Base-by-base conservation (phyloP, 2,888 invertebrate genomes). In the Scaptomyza cyrtandrae region DNA sequence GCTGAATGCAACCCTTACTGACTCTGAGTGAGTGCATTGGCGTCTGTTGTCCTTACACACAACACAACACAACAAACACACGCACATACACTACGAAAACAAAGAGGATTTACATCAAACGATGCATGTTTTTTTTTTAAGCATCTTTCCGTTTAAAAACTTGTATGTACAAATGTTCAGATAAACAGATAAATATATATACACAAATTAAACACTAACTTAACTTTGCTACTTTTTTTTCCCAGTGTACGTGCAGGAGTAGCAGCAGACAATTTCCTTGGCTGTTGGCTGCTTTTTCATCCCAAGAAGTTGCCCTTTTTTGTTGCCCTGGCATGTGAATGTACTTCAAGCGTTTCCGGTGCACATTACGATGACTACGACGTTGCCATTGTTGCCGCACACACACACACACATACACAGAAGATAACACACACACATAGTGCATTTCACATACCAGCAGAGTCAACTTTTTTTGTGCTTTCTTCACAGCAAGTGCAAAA, bases 341-440 rank as follows among this genome's bases (percentile, higher is more conserved):
- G 87, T 89, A 88, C 89, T 90, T 83, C 77, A 78, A 89, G 83
- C 87, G 78, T 80, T 89, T 89, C 89, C 89, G 89, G 88, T 80
- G 80, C 78, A 84, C 81, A 87, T 84, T 86, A 87, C 84, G 80
- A 45, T 64, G 75, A 24, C 62, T 67, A 65, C 76, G 71, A 79
- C 85, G 85, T 75, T 71, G 75, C 75, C 77, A 76, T 85, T 85
- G 86, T 89, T 85, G 78, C 49, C 71, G 72, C 43, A 62, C 53
- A 69, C 19, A 54, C 3, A 29, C 41, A 37, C 35, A 27, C 33
- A 33, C 14, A 29, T 41, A 54, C 45, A 64, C 45, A n/a, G n/a
- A n/a, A n/a, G n/a, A n/a, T n/a, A n/a, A 65, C 48, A 60, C 55
- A 62, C 45, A 59, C 33, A 62, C 55, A 53, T 53, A 43, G 27